These are phyloP conservation scores for Aphodius sticticus DNA, from an alignment of 2,888 invertebrate genomes.

Conservation along the genomic window DNA sequence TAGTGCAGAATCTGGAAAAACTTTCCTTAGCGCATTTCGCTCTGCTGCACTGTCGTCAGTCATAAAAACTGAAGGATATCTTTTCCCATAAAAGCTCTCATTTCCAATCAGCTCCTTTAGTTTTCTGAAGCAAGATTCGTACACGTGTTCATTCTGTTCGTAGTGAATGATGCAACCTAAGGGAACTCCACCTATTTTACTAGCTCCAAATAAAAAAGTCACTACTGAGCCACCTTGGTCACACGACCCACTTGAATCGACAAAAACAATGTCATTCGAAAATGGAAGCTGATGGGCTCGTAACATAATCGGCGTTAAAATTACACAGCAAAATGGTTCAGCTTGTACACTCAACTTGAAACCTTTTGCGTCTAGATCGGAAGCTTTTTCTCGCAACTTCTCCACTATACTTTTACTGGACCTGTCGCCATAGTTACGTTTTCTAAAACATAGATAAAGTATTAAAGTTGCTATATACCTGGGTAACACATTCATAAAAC, in stretches of 20 bases:
- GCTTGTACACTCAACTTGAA: conserved; percentile 8
- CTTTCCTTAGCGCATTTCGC: conserved; percentile 11
- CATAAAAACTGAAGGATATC: not conserved
- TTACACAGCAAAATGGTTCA: conserved; percentile 35
- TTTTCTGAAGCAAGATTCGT: not conserved
- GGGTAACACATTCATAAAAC: too few species aligned
- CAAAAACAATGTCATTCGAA: conserved; percentile 30
- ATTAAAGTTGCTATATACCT: too few species aligned
- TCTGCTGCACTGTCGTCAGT: conserved; percentile 11
- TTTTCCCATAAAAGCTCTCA: not conserved
- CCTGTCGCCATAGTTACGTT: too few species aligned
- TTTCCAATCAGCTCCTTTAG: not conserved
- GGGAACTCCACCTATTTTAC: conserved; percentile 34
- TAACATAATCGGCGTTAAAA: conserved; percentile 27
- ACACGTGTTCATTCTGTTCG: conserved; percentile 6
- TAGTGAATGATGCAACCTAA: conserved; percentile 9
- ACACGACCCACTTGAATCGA: conserved; percentile 32
- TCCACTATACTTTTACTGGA: conserved; percentile 15
- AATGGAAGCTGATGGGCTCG: conserved; percentile 27
- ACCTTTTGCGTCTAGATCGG: conserved; percentile 20
- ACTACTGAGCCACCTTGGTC: conserved; percentile 37
- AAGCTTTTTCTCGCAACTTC: conserved; percentile 12
- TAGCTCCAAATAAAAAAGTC: conserved; percentile 36
- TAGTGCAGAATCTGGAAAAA: conserved; percentile 9
- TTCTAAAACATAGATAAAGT: too few species aligned